These are phyloP conservation scores for Eclectus roratus DNA, from an alignment of 2,113 vertebrate genomes.

Conservation along the genomic window DNA sequence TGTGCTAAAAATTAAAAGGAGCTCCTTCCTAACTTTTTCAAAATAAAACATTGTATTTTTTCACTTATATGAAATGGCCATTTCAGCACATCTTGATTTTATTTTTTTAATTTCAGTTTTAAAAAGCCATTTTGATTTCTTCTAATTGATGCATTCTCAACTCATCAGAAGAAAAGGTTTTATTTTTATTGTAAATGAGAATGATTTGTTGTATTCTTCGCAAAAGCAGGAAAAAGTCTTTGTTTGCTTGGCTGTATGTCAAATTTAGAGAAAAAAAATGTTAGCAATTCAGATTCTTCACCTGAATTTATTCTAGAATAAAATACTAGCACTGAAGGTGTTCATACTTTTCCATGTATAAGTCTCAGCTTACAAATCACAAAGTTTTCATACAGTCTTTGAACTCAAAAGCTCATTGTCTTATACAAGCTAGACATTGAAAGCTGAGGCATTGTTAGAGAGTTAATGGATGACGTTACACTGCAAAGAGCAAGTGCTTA, in stretches of 20 bases:
- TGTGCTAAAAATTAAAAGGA: not conserved
- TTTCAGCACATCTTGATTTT: not conserved
- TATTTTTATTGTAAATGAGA: not conserved
- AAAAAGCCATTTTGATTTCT: not conserved
- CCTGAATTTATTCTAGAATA: not conserved
- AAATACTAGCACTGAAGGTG: not conserved
- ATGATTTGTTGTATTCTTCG: not conserved
- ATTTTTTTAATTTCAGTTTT: not conserved
- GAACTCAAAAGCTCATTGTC: slow-evolving; percentile 14
- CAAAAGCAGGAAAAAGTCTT: not conserved
- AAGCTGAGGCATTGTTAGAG: slow-evolving; percentile 14
- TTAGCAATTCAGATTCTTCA: not conserved
- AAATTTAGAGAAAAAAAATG: not conserved
- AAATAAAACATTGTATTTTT: not conserved
- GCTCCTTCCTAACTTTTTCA: not conserved
- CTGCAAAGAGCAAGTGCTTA: not conserved
- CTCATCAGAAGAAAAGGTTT: not conserved
- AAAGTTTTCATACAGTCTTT: slow-evolving; percentile 13
- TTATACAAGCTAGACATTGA: not conserved
- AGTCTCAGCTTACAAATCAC: not conserved
- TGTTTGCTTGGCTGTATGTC: not conserved
- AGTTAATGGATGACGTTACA: not conserved
- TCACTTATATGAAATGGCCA: not conserved
- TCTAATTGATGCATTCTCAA: not conserved
- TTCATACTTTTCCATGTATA: not conserved